Evolutionary conservation across 2,113 vertebrate genomes (phyloP).

Genomic region (Chionis minor): DNA sequence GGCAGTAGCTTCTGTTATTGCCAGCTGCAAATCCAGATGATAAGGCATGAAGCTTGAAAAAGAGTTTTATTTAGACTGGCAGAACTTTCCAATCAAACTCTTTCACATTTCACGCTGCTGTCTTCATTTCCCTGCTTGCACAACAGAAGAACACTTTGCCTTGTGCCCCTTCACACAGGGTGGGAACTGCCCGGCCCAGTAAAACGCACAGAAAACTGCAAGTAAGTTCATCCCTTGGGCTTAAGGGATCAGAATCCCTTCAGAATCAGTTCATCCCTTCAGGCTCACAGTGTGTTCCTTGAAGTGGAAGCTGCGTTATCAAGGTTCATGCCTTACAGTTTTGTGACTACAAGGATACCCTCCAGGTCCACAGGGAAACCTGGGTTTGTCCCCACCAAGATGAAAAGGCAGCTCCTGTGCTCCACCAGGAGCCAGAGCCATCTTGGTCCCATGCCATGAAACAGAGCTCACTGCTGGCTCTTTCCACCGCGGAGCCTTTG

Average conservation of each 20-base stretch:
- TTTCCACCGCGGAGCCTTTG: not conserved
- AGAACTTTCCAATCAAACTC: not conserved
- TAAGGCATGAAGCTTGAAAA: not conserved
- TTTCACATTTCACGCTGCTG: not conserved
- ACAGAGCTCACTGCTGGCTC: not conserved
- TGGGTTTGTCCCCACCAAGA: not conserved
- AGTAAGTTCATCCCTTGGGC: not conserved
- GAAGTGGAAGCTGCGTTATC: not conserved
- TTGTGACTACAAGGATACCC: not conserved
- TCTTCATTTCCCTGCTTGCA: not conserved
- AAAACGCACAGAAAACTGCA: not conserved
- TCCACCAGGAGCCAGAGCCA: not conserved
- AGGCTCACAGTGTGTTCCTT: rapidly evolving
- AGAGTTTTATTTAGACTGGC: not conserved
- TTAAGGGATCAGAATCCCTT: too few relatives aligned
- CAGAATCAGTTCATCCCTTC: not conserved
- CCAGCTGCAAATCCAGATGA: not conserved
- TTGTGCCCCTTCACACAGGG: not conserved
- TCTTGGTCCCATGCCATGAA: rapidly evolving
- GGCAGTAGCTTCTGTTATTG: not conserved
- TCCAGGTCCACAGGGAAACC: not conserved
- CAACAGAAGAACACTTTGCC: not conserved
- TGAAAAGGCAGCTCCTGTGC: not conserved
- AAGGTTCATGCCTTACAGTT: not conserved
- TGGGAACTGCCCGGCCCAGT: not conserved